Base-by-base conservation (phyloP, 2,797 vertebrate genomes). In the Limnodromus scolopaceus region DNA sequence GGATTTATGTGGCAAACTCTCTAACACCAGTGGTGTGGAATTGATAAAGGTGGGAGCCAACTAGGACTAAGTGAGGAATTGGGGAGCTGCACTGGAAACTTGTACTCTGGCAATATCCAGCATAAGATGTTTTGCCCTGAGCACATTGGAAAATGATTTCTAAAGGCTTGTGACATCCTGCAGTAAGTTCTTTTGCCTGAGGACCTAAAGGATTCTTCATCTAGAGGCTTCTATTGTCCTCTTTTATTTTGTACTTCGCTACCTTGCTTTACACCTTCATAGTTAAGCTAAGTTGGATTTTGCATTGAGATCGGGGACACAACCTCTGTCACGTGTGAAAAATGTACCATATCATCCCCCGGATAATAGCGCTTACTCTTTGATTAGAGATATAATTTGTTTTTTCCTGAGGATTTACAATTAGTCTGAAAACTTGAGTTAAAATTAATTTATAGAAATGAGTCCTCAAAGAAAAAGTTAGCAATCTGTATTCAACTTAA, bases 241-340 rank as follows among this genome's bases (percentile, higher is more conserved):
- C 51, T 49, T 93, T 74, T 82, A 34, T 93, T 90, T 86, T 92
- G 53, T 74, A 53, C 88, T 95, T 95, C 57, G 39, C 58, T 76
- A 34, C 43, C 0, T 0, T 75, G 55, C 83, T 84, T 96, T 95
- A 76, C 0, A 10, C 70, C 74, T 93, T 82, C 2, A 0, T 89
- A 79, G 70, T 87, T 87, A 84, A 75, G 45, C 2, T 1, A 46
- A 83, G 88, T 70, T 92, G 74, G 75, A 94, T 94, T 95, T 96
- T 85, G 53, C 86, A 30, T 66, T 57, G 70, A 80, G 53, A 96
- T 90, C 48, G 38, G 88, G 94, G 71, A 69, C 86, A 77, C 81
- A 96, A 71, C 94, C 92, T 92, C 92, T 94, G 95, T 96, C 93
- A 89, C 51, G 10, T 92, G 88, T 96, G 93, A 96, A 93, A 95